phyloP scores from a whole-genome alignment of 2,888 invertebrate genomes.

The Ophioninae sp. region DNA sequence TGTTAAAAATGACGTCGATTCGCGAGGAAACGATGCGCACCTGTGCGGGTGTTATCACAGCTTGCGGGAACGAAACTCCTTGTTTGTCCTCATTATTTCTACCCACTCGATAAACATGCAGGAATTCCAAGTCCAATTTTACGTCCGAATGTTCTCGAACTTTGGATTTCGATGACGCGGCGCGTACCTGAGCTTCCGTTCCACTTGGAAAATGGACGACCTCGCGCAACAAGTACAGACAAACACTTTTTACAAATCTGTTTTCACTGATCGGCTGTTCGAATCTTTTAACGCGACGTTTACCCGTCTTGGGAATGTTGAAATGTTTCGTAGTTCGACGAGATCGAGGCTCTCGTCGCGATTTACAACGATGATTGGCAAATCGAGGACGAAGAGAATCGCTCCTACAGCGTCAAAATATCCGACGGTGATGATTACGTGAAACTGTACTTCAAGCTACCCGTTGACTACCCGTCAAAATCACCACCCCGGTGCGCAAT shows the following conservation, averaged over 20 bases:
- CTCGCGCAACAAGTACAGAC: constrained; percentile 47
- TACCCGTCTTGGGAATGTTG: constrained; percentile 6
- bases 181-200: not conserved
- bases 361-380: constrained; percentile 89
- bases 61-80: not conserved
- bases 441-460: constrained; percentile 85
- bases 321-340: constrained; percentile 82
- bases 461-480: constrained; percentile 85
- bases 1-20: too few relatives aligned
- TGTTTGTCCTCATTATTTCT: not conserved
- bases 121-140: not conserved
- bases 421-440: constrained; percentile 82
- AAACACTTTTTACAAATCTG: not conserved
- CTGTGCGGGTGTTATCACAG: not conserved
- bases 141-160: not conserved
- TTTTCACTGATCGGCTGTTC: not conserved
- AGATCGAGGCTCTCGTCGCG: constrained; percentile 87
- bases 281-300: constrained; percentile 15
- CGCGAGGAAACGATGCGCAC: not conserved
- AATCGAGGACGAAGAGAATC: constrained; percentile 83
- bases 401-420: constrained; percentile 85
- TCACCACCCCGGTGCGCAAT: constrained; percentile 87
- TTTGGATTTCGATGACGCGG: constrained; percentile 4
- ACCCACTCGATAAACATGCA: not conserved
- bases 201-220: constrained; percentile 47